These are phyloP conservation scores for Pomatorhinus ruficollis DNA, from an alignment of 2,113 vertebrate species.

Conservation along the genomic window DNA sequence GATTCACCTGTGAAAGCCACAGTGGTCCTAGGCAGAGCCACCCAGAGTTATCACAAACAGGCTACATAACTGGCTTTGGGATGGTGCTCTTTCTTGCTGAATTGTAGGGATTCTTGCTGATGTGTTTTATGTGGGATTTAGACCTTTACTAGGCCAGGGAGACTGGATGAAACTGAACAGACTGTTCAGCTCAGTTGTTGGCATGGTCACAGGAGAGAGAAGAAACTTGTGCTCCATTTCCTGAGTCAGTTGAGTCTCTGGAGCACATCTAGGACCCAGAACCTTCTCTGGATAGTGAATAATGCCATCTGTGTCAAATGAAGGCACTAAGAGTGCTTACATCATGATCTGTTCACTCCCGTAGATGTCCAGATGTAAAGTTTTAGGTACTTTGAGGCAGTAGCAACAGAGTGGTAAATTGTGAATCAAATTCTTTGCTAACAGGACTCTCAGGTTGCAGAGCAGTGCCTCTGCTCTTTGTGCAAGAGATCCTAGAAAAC, in stretches of 20 bases:
- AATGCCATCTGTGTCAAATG: neutral
- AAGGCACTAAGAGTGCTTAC: neutral
- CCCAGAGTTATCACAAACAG: neutral
- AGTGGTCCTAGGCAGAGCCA: neutral
- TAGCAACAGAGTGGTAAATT: neutral
- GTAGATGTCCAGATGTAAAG: neutral
- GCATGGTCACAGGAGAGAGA: neutral
- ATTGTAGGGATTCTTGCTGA: neutral
- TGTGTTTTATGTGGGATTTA: neutral
- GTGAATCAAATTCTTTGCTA: neutral
- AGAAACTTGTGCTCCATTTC: neutral
- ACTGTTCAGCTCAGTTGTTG: neutral
- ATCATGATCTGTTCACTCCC: neutral
- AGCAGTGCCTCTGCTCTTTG: neutral
- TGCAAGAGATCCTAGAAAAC: neutral
- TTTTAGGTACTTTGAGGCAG: neutral
- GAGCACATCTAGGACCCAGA: neutral
- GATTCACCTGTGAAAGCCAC: neutral
- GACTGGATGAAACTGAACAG: neutral
- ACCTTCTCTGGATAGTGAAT: neutral
- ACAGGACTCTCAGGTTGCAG: neutral
- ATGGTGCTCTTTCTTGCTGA: neutral
- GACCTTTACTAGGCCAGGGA: neutral
- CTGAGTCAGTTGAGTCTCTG: neutral
- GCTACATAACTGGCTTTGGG: neutral